Conservation (phyloP, 2,113 vertebrate genomes). For the Callaeas wilsoni region DNA sequence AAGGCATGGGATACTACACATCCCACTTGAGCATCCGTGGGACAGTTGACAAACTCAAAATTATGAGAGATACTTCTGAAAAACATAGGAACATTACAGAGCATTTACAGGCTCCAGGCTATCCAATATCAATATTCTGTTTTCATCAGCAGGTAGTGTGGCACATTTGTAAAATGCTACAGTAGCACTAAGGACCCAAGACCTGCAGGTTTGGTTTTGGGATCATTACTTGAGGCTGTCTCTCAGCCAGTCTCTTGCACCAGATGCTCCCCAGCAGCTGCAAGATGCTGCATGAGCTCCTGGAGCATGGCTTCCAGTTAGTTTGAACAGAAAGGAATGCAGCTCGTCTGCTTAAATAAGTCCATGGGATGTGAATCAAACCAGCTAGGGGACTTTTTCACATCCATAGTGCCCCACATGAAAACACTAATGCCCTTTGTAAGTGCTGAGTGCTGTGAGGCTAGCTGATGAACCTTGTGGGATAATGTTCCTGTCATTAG, state of each 20-base stretch:
- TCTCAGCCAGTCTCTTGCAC: not conserved
- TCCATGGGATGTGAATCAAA: not conserved
- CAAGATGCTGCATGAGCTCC: not conserved
- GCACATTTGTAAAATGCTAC: not conserved
- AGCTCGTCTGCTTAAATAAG: not conserved
- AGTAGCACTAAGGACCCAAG: not conserved
- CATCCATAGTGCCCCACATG: rapidly evolving
- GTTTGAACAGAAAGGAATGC: not conserved
- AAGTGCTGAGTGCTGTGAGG: not conserved
- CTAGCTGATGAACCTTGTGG: not conserved
- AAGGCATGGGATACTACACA: not conserved
- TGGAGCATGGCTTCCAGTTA: not conserved
- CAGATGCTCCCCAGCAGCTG: not conserved
- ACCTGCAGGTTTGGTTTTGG: not conserved
- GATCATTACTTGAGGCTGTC: not conserved
- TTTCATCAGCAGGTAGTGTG: not conserved
- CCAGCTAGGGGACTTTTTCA: not conserved
- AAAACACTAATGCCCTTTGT: not conserved
- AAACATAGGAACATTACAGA: not conserved
- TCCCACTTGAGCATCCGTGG: rapidly evolving
- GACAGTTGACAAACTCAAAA: not conserved
- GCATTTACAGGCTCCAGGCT: not conserved
- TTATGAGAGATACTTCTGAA: not conserved
- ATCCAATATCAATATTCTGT: not conserved
- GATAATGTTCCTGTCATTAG: not conserved